A percentile compares a stretch with the other conserved stretches of the same genome.
phyloP scores from a whole-genome alignment of 2,113 vertebrate species.

The Noturus placidus region DNA sequence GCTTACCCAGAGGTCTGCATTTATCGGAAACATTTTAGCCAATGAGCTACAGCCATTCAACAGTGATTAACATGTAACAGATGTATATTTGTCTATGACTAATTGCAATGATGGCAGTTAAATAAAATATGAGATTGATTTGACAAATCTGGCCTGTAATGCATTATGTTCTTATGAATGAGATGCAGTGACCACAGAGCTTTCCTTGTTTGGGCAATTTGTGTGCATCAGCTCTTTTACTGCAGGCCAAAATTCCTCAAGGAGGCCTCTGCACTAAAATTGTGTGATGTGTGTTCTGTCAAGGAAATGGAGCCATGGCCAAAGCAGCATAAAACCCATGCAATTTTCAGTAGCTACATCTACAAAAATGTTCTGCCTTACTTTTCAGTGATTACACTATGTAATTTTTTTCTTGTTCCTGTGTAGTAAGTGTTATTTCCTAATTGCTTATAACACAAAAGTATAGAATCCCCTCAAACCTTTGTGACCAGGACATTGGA shows the following conservation, averaged over 20 bases:
- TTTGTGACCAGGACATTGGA: neutral
- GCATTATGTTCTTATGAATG: constrained; percentile 46
- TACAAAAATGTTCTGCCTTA: neutral
- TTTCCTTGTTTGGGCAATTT: constrained; percentile 62
- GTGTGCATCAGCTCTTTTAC: constrained; percentile 60
- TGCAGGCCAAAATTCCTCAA: constrained; percentile 61
- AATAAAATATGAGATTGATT: constrained; percentile 27
- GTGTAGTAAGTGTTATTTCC: neutral
- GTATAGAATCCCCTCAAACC: neutral
- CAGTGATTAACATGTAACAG: constrained; percentile 17
- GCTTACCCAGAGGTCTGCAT: neutral
- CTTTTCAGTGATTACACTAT: neutral
- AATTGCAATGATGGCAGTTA: constrained; percentile 17
- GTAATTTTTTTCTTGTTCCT: neutral
- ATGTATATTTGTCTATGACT: constrained; percentile 33
- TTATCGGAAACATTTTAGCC: neutral
- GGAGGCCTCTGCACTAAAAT: constrained; percentile 46
- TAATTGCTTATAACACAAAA: neutral
- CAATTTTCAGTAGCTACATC: neutral
- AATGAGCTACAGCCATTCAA: constrained; percentile 13
- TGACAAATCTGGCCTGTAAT: constrained; percentile 49
- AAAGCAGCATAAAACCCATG: neutral
- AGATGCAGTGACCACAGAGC: constrained; percentile 60
- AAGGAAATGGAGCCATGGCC: neutral
- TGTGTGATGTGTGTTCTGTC: constrained; percentile 50